Evolutionary conservation across 1,140 invertebrate species (phyloP).

Genomic region (Ruditapes philippinarum): DNA sequence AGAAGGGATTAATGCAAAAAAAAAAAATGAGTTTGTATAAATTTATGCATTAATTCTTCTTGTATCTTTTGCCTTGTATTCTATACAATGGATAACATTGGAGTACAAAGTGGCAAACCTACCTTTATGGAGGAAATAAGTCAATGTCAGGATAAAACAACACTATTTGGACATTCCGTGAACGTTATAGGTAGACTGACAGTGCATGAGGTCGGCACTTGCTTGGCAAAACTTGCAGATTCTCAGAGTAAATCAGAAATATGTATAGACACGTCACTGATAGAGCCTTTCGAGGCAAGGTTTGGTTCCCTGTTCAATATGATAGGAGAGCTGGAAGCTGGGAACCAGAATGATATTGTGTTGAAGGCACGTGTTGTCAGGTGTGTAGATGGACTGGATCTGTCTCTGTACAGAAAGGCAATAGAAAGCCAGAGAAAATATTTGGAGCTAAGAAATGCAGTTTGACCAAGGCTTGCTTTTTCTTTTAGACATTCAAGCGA

Average conservation of each 20-base stretch:
- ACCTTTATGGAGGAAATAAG: constrained; percentile 60
- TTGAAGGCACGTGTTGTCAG: constrained; percentile 74
- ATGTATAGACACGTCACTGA: constrained; percentile 71
- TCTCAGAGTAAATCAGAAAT: constrained; percentile 65
- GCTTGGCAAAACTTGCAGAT: constrained; percentile 71
- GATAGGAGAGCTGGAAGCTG: constrained; percentile 74
- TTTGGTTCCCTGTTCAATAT: constrained; percentile 76
- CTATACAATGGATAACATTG: constrained; percentile 49
- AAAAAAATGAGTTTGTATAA: too few species aligned
- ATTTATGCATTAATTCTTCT: too few species aligned
- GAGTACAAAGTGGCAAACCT: constrained; percentile 35
- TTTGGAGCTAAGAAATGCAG: constrained; percentile 45
- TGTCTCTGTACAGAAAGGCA: constrained; percentile 72
- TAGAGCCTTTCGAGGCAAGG: constrained; percentile 76
- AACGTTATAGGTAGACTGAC: constrained; percentile 60
- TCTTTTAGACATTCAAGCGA: too few species aligned
- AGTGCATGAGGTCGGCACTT: constrained; percentile 68
- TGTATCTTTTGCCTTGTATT: too few species aligned
- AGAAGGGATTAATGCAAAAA: too few species aligned
- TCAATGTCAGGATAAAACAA: neutral
- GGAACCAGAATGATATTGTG: constrained; percentile 13
- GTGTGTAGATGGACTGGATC: constrained; percentile 78
- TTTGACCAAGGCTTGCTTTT: too few species aligned
- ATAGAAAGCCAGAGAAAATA: constrained; percentile 73
- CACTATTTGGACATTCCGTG: neutral